These are phyloP conservation scores for Hesperophylax magnus DNA, from an alignment of 1,140 invertebrate species.

Conservation along the genomic window DNA sequence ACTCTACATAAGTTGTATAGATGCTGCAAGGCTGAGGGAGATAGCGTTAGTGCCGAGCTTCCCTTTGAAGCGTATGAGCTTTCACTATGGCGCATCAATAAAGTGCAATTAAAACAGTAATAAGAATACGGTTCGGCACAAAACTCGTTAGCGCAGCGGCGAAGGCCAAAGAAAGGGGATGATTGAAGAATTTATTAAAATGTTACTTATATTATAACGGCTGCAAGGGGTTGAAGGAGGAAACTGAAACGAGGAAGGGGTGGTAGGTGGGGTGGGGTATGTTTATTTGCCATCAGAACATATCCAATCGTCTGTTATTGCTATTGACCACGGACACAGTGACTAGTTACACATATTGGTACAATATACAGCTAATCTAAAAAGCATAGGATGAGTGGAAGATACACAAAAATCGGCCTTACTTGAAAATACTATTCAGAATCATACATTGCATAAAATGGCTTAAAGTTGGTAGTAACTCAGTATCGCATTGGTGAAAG, in stretches of 20 bases:
- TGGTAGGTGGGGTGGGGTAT: background rate
- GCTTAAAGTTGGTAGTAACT: too few species aligned
- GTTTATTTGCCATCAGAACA: background rate
- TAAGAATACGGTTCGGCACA: conserved; percentile 57
- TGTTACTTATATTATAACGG: conserved; percentile 52
- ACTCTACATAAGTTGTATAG: too few species aligned
- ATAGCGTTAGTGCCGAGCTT: background rate
- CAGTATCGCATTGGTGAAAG: too few species aligned
- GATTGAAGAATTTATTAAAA: conserved; percentile 59
- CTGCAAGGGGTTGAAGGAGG: conserved; percentile 45
- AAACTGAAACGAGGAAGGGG: too few species aligned
- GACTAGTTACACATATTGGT: too few species aligned
- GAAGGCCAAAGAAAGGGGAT: conserved; percentile 51
- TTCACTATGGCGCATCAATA: conserved; percentile 58
- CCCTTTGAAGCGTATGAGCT: conserved; percentile 41
- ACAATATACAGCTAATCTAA: too few species aligned
- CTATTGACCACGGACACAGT: too few species aligned
- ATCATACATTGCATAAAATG: too few species aligned
- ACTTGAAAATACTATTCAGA: too few species aligned
- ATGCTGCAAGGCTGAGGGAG: background rate
- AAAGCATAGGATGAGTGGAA: too few species aligned
- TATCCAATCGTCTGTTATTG: too few species aligned
- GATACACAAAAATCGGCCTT: too few species aligned
- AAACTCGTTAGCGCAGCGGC: conserved; percentile 57
- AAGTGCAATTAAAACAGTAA: conserved; percentile 59